Conservation (phyloP, 2,113 vertebrate genomes). For the Haemorhous mexicanus region DNA sequence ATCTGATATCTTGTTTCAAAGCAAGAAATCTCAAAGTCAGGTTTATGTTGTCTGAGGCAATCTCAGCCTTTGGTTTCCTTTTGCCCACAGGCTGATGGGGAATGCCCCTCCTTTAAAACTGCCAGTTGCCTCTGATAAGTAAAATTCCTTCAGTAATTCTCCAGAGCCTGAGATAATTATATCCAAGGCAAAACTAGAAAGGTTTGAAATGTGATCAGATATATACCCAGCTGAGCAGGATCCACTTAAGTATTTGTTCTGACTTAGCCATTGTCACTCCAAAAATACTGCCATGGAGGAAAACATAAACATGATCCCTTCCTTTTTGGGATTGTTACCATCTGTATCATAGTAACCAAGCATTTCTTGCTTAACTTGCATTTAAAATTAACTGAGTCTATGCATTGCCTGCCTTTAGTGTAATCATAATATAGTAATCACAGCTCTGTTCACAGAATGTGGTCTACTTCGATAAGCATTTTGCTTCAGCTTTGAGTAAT, state of each 20-base stretch:
- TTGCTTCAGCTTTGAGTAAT: constrained; percentile 47
- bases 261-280: constrained; percentile 58
- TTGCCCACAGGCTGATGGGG: neutral
- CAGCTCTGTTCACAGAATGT: constrained; percentile 28
- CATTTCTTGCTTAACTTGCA: constrained; percentile 33
- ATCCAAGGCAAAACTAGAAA: neutral
- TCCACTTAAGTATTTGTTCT: constrained; percentile 38
- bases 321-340: constrained; percentile 52
- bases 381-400: constrained; percentile 44
- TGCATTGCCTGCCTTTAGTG: constrained; percentile 22
- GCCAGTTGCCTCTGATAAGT: constrained; percentile 9
- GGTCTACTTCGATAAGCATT: constrained; percentile 25
- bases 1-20: neutral
- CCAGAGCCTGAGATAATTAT: constrained; percentile 13
- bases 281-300: constrained; percentile 49
- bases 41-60: neutral
- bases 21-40: neutral
- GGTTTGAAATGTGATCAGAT: constrained; percentile 50
- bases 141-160: constrained; percentile 17
- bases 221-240: neutral
- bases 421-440: constrained; percentile 37
- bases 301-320: constrained; percentile 62
- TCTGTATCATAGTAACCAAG: constrained; percentile 51
- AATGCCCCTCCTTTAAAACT: neutral
- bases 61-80: neutral